Evolutionary conservation across 2,797 vertebrate species (phyloP).

Genomic region (Lutjanus argentimaculatus): DNA sequence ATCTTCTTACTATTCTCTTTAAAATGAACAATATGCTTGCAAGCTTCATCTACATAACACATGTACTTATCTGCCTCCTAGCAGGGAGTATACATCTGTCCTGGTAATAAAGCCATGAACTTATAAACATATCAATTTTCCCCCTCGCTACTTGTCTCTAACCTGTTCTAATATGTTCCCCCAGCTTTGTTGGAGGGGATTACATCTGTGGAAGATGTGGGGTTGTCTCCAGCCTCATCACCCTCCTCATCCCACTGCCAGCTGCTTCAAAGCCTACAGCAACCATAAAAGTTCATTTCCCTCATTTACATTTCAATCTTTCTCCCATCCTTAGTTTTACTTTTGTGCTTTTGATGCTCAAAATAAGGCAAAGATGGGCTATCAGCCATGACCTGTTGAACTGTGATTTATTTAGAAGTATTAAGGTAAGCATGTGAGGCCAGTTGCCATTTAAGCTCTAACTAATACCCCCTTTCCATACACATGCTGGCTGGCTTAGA

Average conservation of each 20-base stretch:
- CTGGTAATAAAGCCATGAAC: conserved; percentile 41
- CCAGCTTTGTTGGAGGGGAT: conserved; percentile 46
- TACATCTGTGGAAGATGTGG: conserved; percentile 53
- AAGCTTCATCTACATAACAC: conserved; percentile 1
- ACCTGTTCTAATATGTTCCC: conserved; percentile 48
- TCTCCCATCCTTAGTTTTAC: conserved; percentile 46
- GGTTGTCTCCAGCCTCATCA: conserved; percentile 1
- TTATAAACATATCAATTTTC: conserved; percentile 47
- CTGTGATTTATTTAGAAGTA: conserved; percentile 5
- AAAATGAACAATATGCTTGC: neutral
- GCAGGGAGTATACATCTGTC: conserved; percentile 27
- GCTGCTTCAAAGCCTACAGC: conserved; percentile 61
- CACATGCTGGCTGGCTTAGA: no score
- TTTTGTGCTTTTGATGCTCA: conserved; percentile 27
- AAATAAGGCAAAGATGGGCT: conserved; percentile 17
- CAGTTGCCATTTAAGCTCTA: neutral
- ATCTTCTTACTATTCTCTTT: neutral
- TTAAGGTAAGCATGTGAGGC: neutral
- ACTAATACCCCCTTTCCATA: neutral
- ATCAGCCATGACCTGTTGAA: conserved; percentile 9
- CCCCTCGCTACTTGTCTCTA: conserved; percentile 10
- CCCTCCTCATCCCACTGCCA: conserved; percentile 33
- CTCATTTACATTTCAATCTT: conserved; percentile 64
- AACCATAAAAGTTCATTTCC: conserved; percentile 49
- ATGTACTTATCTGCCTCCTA: neutral